Conservation (phyloP, 2,888 invertebrate genomes). For the Cryptus armator region DNA sequence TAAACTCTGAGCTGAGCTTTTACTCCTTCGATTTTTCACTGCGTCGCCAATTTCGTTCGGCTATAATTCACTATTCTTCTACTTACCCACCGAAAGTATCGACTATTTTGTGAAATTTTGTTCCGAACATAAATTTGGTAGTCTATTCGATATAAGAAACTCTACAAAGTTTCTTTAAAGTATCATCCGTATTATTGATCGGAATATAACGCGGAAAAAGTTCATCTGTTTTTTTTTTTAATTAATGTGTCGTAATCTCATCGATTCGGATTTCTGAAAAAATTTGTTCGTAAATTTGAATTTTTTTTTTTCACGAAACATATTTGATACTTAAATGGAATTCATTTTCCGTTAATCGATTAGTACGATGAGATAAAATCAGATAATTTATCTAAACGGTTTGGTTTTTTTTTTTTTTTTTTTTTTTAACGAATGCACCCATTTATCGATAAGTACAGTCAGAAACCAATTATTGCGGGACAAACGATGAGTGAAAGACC, state of each 20-base stretch:
- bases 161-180: background rate
- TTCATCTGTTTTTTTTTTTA: no score
- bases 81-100: conserved; percentile 36
- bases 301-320: no score
- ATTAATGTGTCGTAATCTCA: no score
- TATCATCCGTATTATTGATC: background rate
- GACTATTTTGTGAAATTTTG: conserved; percentile 15
- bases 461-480: background rate
- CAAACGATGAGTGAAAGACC: background rate
- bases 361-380: no score
- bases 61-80: conserved; percentile 37
- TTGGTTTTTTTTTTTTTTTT: background rate
- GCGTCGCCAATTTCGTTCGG: conserved; percentile 1
- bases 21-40: background rate
- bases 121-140: background rate
- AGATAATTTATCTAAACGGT: no score
- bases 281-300: no score
- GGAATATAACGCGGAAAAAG: no score
- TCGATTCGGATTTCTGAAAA: no score
- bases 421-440: background rate
- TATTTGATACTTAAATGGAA: no score
- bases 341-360: no score
- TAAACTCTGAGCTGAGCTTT: background rate
- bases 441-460: background rate
- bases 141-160: background rate